These are phyloP conservation scores for Seriola quinqueradiata DNA, from an alignment of 2,113 vertebrate genomes.

Conservation along the genomic window DNA sequence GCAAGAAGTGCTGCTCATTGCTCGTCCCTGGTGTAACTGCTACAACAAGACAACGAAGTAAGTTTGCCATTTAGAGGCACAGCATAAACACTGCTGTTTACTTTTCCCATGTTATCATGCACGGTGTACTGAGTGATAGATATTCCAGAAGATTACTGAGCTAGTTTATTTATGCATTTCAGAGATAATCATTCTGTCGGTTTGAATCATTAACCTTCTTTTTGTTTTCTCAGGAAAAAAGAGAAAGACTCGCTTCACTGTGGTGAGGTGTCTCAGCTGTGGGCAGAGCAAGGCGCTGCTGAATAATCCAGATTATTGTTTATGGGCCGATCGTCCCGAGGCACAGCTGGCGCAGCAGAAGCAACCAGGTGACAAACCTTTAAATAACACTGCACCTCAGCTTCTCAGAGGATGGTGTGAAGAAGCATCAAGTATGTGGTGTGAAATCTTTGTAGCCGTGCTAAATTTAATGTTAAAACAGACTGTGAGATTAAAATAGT, in stretches of 20 bases:
- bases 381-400: not conserved
- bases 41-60: slow-evolving; percentile 84
- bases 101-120: not conserved
- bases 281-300: slow-evolving; percentile 80
- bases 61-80: not conserved
- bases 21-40: slow-evolving; percentile 87
- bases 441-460: not conserved
- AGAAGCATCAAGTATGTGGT: not conserved
- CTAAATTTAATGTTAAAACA: not conserved
- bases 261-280: slow-evolving; percentile 85
- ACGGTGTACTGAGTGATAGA: not conserved
- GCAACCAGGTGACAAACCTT: slow-evolving; percentile 64
- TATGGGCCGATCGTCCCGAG: slow-evolving; percentile 86
- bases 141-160: not conserved
- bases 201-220: not conserved
- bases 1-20: slow-evolving; percentile 86
- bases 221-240: slow-evolving; percentile 67
- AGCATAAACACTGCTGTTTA: not conserved
- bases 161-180: not conserved
- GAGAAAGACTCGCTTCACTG: slow-evolving; percentile 72
- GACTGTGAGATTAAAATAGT: not conserved
- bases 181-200: not conserved
- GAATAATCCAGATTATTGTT: slow-evolving; percentile 82
- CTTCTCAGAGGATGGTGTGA: not conserved
- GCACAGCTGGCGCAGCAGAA: slow-evolving; percentile 82